These are phyloP conservation scores for Oceanodroma leucorhoa DNA, from an alignment of 2,797 vertebrate genomes.

Conservation along the genomic window DNA sequence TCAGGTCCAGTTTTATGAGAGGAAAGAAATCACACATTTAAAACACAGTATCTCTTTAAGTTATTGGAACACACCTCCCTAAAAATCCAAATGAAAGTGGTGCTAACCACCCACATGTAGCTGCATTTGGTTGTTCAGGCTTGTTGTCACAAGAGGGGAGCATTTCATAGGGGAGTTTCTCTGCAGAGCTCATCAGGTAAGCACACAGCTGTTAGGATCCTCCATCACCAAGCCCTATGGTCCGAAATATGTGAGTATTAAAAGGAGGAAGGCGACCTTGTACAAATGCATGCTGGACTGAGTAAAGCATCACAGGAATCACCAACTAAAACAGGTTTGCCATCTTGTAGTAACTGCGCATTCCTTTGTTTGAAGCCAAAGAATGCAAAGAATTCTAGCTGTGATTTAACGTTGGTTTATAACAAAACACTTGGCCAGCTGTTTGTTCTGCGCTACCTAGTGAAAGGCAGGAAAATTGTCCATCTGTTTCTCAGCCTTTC, in stretches of 20 bases:
- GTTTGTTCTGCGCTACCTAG: constrained; percentile 16
- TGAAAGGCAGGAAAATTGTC: neutral
- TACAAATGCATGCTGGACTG: constrained; percentile 24
- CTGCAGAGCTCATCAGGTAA: neutral
- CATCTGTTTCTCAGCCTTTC: neutral
- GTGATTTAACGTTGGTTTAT: neutral
- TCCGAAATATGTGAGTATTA: neutral
- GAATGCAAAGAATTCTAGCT: neutral
- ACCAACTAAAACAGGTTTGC: constrained; percentile 18
- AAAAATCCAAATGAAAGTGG: constrained; percentile 29
- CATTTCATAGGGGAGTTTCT: constrained; percentile 9
- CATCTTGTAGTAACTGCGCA: neutral
- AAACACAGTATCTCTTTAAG: constrained; percentile 71
- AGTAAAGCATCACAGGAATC: constrained; percentile 37
- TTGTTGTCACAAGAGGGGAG: constrained; percentile 30
- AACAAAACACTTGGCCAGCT: neutral
- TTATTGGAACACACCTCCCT: constrained; percentile 58
- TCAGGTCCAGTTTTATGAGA: constrained; percentile 77
- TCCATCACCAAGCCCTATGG: constrained; percentile 28
- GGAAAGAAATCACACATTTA: constrained; percentile 66
- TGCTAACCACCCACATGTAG: constrained; percentile 40
- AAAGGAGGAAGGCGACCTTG: neutral
- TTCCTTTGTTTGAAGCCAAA: neutral
- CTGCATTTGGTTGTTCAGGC: constrained; percentile 8
- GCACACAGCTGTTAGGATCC: neutral